Evolutionary conservation across 2,113 vertebrate genomes (phyloP).

Genomic region (Ammodytes dubius): DNA sequence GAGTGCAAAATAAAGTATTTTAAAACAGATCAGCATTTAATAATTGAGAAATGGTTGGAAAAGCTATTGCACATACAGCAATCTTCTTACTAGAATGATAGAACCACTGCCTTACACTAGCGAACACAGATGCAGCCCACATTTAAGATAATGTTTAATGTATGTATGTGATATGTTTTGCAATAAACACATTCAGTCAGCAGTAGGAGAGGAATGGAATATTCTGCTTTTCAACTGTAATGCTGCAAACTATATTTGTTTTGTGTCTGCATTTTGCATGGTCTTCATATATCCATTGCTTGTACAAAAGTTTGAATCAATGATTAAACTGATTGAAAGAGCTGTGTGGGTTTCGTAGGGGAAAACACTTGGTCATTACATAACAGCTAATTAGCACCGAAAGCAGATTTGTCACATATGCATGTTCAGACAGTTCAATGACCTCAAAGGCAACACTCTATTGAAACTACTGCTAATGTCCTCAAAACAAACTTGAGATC

Average conservation of each 20-base stretch:
- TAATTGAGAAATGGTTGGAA: neutral
- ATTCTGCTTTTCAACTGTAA: neutral
- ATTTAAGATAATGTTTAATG: neutral
- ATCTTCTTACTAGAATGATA: neutral
- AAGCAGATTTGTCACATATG: slow-evolving; percentile 63
- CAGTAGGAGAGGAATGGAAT: neutral
- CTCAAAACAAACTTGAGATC: slow-evolving; percentile 70
- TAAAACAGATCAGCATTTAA: neutral
- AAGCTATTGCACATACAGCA: neutral
- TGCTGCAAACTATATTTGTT: neutral
- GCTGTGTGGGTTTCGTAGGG: slow-evolving; percentile 3
- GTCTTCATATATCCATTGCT: neutral
- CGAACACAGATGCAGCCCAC: too few species aligned
- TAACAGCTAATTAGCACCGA: slow-evolving; percentile 21
- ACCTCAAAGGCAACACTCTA: slow-evolving; percentile 71
- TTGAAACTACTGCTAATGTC: slow-evolving; percentile 75
- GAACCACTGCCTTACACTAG: neutral
- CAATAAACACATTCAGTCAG: neutral
- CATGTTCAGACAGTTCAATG: slow-evolving; percentile 63
- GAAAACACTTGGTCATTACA: slow-evolving; percentile 30
- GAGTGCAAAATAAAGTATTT: neutral
- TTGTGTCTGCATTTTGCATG: neutral
- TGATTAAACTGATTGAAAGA: neutral
- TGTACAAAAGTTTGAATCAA: neutral
- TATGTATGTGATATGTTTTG: neutral